phyloP scores from a whole-genome alignment of 2,888 invertebrate species.

The Microplitis manilae region DNA sequence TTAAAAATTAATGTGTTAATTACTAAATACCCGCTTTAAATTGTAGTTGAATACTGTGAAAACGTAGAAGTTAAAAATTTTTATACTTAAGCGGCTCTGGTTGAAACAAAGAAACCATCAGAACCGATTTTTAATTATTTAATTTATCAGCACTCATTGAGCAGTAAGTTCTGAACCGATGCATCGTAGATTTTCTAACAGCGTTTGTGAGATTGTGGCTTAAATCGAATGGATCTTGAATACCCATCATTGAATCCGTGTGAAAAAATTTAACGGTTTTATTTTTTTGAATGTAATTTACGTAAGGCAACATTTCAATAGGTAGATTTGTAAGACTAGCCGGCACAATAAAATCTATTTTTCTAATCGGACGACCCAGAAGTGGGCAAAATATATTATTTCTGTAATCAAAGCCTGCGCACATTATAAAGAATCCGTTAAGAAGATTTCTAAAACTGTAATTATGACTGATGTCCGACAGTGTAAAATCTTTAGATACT shows the following conservation, averaged over 20 bases:
- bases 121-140: not conserved
- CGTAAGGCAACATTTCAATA: constrained; percentile 68
- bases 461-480: not conserved
- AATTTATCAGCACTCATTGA: not conserved
- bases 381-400: constrained; percentile 71
- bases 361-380: constrained; percentile 69
- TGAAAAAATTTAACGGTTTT: constrained; percentile 64
- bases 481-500: constrained; percentile 42
- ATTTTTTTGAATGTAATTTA: constrained; percentile 53
- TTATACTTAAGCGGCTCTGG: too few relatives aligned
- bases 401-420: constrained; percentile 69
- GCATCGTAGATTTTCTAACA: constrained; percentile 53
- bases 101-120: too few relatives aligned
- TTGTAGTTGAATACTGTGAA: too few relatives aligned
- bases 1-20: too few relatives aligned
- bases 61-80: too few relatives aligned
- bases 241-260: constrained; percentile 72
- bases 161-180: constrained; percentile 37
- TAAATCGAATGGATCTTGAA: constrained; percentile 78
- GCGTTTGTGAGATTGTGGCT: constrained; percentile 76
- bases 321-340: constrained; percentile 60
- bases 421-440: constrained; percentile 71
- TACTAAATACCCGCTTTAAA: too few relatives aligned
- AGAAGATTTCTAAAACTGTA: constrained; percentile 60
- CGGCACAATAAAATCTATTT: constrained; percentile 66